Conservation (phyloP, 2,888 invertebrate genomes). For the Blastobasis lacticolella region DNA sequence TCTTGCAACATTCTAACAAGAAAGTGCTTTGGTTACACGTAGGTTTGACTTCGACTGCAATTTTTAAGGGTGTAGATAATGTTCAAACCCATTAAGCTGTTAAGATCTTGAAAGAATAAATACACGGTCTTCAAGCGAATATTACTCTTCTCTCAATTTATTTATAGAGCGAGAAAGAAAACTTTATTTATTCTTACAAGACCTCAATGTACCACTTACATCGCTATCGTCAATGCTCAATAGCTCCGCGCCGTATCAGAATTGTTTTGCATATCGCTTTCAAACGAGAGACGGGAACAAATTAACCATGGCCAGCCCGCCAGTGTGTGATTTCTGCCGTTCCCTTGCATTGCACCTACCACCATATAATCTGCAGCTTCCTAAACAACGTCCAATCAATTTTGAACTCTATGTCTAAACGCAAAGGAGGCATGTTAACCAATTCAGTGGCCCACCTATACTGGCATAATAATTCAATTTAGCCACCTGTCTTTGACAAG, state of each 20-base stretch:
- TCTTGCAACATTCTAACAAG: too few relatives aligned
- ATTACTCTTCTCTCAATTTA: too few relatives aligned
- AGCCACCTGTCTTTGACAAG: slow-evolving; percentile 41
- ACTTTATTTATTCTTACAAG: neutral
- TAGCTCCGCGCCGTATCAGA: slow-evolving; percentile 50
- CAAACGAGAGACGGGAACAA: slow-evolving; percentile 48
- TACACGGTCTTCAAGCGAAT: too few relatives aligned
- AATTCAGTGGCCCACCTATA: slow-evolving; percentile 31
- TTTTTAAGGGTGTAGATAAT: too few relatives aligned
- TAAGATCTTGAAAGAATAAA: too few relatives aligned
- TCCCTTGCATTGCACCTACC: too few relatives aligned
- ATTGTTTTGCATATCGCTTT: slow-evolving; percentile 68
- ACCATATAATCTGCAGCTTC: slow-evolving; percentile 20
- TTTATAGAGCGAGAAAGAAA: too few relatives aligned
- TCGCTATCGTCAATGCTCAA: slow-evolving; percentile 26
- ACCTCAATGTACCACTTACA: slow-evolving; percentile 11
- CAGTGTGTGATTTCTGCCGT: too few relatives aligned
- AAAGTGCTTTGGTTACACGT: too few relatives aligned
- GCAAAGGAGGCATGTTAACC: slow-evolving; percentile 30
- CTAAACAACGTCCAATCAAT: slow-evolving; percentile 21
- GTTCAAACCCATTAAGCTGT: too few relatives aligned
- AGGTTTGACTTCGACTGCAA: too few relatives aligned
- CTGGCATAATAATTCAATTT: slow-evolving; percentile 64
- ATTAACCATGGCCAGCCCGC: slow-evolving; percentile 45
- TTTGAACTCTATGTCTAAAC: slow-evolving; percentile 33